Base-by-base conservation (phyloP, 2,797 vertebrate genomes). In the Sebastes matsubarae region DNA sequence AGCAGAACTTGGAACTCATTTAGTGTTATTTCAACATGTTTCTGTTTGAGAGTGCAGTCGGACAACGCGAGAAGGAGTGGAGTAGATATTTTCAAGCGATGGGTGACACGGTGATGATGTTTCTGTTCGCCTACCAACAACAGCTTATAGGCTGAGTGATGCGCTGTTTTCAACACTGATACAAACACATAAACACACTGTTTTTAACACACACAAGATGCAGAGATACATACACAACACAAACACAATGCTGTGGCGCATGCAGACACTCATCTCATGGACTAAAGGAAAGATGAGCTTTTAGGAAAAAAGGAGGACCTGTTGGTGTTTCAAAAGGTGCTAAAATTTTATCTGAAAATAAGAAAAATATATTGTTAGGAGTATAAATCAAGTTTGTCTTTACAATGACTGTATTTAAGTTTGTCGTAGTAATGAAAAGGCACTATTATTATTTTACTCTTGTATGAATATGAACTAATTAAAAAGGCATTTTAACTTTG, bases 361-460 rank as follows among this genome's bases (percentile, higher is more conserved):
- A 93, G 84, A 93, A 95, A 97, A 97, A 96, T 98, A 97, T 98
- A 98, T 98, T 97, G 97, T 98, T 97, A 97, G 94, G 96, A 97
- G 96, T 93, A 93, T 97, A 97, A 97, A 97, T 97, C 96, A 95
- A 97, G 96, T 93, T 91, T 97, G 97, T 99, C 97, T 97, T 97
- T 97, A 98, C 97, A 96, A 98, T 98, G 97, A 97, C 97, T 98
- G 97, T 98, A 97, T 98, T 97, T 97, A 97, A 97, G 97, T 97
- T 94, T 97, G 97, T 98, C 94, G 96, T 97, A 97, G 97, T 98
- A 96, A 94, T 93, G 94, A 95, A 94, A 94, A 95, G 97, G 97
- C 96, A 97, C 97, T 97, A 97, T 97, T 98, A 97, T 99, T 98
- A 98, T 98, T 98, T 98, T 98, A 97, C 96, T 99, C 97, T 98